Base-by-base conservation (phyloP, 2,888 invertebrate species). In the Pantelozetes paolii region DNA sequence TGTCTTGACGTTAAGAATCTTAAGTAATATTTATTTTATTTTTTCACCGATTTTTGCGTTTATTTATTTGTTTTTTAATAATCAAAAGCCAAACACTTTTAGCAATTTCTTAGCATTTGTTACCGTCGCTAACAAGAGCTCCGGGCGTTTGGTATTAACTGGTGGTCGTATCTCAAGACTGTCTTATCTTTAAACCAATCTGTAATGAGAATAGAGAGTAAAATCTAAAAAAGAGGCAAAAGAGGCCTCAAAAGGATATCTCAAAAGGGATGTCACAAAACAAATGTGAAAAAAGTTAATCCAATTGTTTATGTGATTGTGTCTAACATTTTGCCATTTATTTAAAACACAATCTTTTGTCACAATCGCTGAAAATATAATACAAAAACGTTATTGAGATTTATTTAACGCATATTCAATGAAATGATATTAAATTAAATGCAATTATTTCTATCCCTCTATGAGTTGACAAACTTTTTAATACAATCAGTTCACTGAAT, bases 241-340 rank as follows among this genome's bases (percentile, higher is more conserved):
- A 50, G 20, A 36, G 36, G 36, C 36, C 36, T 36, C 36, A 36
- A 36, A 36, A 36, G 36, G 36, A 36, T 36, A 9, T 36, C 57
- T 23, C 57, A 23, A 20, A 57, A 42, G 20, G 54, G 54, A 50
- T 50, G 54, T 50, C 54, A 50, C 54, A 50, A 13, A 50, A n/a
- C 11, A n/a, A 6, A 20, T 20, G 57, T 28, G 5, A 23, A 9
- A 48, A 57, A 57, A 57, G 20, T 57, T 57, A 57, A 57, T 11
- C 57, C 57, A 57, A 6, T 57, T 57, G 57, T 57, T 57, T 57
- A 57, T 57, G 57, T 57, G 57, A 57, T 57, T 57, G 57, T 3
- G 28, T 57, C 26, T 23, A 57, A 57, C 57, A 18, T 23, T 23
- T 23, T 6, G 18, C 18, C 8, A 3, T 23, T 18, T 23, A 57